Evolutionary conservation across 2,797 vertebrate genomes (phyloP), one percentile per base, ranked within the genome.

Genomic region (Lophius americanus): DNA sequence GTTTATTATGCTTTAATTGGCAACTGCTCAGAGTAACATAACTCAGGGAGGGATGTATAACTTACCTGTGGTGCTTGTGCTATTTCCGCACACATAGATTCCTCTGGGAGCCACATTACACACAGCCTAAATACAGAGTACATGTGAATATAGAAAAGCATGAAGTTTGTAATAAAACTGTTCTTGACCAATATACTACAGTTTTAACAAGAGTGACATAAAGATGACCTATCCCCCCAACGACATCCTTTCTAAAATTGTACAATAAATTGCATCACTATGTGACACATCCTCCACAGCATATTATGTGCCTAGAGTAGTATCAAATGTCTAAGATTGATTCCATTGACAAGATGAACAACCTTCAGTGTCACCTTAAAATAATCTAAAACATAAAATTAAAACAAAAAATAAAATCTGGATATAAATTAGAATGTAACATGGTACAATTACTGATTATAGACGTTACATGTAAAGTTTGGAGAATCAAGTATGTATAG

Each of bases 51-150:
- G 47, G 5, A 3, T 7, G 11, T 7, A 43, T 2, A 11, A 11
- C 6, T 60, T 73, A 90, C 91, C 91, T 79, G 98, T 95, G 32
- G 95, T 95, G 68, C 96, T 99, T 8, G 96, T 96, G 11, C 96
- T 98, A 76, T 98, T 99, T 9, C 97, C 98, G 84, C 98, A 99
- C 7, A 99, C 96, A 59, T 99, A 99, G 43, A 99, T 96, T 11
- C 97, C 98, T 51, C 98, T 96, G 3, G 98, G 97, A 62, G 98
- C 97, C 35, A 98, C 78, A 0, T 92, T 98, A 75, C 97, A 98
- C 39, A 95, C 95, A 0, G 98, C 96, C 98, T 99, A 56, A 53
- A 75, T 37, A 53, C 32, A 67, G 0, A 10, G 3, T 8, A 47
- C 4, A 52, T 7, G 10, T 2, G 13, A 10, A 62, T 14, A 48